A percentile compares a stretch with the other conserved stretches of the same genome.
phyloP scores from a whole-genome alignment of 2,797 vertebrate genomes.

The Psittacula derbiana region DNA sequence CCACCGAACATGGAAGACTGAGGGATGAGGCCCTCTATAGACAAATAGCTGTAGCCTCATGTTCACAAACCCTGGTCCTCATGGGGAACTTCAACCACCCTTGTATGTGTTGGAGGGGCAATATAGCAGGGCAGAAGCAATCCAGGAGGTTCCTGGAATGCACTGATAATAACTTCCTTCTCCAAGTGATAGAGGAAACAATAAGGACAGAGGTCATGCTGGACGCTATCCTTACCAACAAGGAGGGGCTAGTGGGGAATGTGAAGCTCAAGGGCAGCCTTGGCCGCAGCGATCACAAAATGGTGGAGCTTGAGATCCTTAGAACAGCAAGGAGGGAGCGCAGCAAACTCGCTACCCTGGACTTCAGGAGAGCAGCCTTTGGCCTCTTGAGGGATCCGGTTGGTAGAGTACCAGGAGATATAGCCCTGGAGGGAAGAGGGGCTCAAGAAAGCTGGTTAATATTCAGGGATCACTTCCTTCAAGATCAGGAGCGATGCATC shows the following conservation, averaged over 20 bases:
- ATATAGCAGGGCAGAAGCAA: background rate
- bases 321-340: background rate
- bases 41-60: background rate
- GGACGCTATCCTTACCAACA: background rate
- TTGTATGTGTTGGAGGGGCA: background rate
- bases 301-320: background rate
- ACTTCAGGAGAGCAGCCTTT: background rate
- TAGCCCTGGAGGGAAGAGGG: background rate
- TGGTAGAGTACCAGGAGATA: background rate
- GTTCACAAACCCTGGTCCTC: background rate
- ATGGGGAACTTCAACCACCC: background rate
- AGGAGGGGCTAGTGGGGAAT: background rate
- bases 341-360: background rate
- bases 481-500: background rate
- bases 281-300: background rate
- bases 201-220: background rate
- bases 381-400: background rate
- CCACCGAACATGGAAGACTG: background rate
- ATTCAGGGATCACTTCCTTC: background rate
- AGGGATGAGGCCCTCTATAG: background rate
- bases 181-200: background rate
- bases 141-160: background rate
- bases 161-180: background rate
- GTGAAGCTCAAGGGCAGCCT: background rate
- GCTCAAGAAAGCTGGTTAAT: background rate